Evolutionary conservation across 2,797 vertebrate genomes (phyloP).

Genomic region (Poeciliopsis turneri): DNA sequence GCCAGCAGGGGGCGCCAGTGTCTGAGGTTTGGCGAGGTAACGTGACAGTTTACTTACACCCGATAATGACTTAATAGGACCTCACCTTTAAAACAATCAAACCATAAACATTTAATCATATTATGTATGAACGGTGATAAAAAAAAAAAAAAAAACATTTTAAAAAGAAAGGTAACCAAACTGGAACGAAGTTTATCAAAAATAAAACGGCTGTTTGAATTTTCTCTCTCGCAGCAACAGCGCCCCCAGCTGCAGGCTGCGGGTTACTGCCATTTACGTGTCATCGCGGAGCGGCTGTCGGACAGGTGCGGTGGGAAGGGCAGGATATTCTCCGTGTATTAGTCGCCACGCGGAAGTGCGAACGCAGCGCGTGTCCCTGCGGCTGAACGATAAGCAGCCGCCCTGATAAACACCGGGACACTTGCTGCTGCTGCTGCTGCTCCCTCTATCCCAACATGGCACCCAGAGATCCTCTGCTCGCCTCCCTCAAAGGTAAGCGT

Average conservation of each 20-base stretch:
- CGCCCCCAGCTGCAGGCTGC: background rate
- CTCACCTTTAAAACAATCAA: background rate
- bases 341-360: constrained; percentile 53
- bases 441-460: constrained; percentile 69
- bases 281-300: background rate
- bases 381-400: constrained; percentile 20
- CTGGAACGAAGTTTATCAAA: background rate
- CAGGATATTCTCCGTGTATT: constrained; percentile 18
- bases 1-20: too few species aligned
- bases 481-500: constrained; percentile 81
- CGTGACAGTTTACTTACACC: too few species aligned
- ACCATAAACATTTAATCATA: background rate
- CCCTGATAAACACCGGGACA: constrained; percentile 1
- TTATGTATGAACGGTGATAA: background rate
- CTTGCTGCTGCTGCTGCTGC: background rate
- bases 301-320: background rate
- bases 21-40: too few species aligned
- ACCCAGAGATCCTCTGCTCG: constrained; percentile 82
- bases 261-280: background rate
- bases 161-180: background rate
- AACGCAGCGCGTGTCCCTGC: background rate
- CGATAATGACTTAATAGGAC: too few species aligned
- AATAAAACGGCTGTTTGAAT: background rate
- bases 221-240: background rate
- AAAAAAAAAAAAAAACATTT: background rate